Evolutionary conservation across 1,140 invertebrate genomes (phyloP).

Genomic region (Coenobita brevimanus): DNA sequence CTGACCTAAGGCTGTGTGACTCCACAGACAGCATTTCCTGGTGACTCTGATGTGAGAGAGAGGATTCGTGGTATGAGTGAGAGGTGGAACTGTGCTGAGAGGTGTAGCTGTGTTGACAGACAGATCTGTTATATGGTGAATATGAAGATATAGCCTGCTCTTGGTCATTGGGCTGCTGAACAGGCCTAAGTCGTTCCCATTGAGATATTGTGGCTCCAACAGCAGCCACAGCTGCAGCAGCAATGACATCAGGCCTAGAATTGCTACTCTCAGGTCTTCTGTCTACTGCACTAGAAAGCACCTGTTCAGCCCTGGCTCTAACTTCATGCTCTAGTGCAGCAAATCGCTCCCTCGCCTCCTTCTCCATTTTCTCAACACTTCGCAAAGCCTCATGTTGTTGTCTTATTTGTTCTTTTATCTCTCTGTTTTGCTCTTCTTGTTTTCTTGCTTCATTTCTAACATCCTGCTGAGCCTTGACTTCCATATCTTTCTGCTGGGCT

Average conservation of each 20-base stretch:
- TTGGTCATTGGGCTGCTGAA: background rate
- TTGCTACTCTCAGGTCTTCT: constrained; percentile 9
- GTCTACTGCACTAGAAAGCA: constrained; percentile 18
- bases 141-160: background rate
- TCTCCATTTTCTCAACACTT: constrained; percentile 51
- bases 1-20: background rate
- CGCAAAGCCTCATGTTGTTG: constrained; percentile 39
- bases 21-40: no score
- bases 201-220: constrained; percentile 60
- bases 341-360: constrained; percentile 43
- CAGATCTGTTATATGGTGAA: no score
- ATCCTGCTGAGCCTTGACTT: background rate
- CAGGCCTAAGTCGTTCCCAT: constrained; percentile 39
- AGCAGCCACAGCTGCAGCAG: constrained; percentile 55
- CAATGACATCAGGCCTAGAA: constrained; percentile 44
- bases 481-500: constrained; percentile 33
- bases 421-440: constrained; percentile 18
- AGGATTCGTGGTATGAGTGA: no score
- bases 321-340: constrained; percentile 42
- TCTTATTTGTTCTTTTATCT: constrained; percentile 35
- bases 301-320: constrained; percentile 42
- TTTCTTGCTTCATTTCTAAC: constrained; percentile 25
- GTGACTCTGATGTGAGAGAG: no score
- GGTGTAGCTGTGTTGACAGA: no score
- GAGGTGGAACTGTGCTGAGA: no score